These are phyloP conservation scores for Aptenodytes patagonicus DNA, from an alignment of 2,113 vertebrate genomes.

Conservation along the genomic window DNA sequence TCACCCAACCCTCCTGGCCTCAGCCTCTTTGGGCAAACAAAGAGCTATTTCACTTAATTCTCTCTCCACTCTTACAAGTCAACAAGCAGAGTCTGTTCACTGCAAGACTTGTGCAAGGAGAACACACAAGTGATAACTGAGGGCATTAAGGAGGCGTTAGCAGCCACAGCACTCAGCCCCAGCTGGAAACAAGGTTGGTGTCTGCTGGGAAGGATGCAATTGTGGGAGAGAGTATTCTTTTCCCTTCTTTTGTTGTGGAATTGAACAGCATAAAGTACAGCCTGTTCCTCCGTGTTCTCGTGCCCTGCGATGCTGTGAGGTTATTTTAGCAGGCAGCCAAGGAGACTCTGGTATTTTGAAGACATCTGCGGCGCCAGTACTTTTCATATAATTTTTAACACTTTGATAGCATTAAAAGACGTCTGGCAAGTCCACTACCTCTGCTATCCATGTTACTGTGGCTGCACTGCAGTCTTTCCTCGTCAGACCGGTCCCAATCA, in stretches of 20 bases:
- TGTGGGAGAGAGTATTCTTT: conserved; percentile 4
- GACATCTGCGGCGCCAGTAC: conserved; percentile 51
- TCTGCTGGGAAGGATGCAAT: conserved; percentile 20
- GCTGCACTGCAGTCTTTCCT: neutral
- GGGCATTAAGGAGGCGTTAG: conserved; percentile 21
- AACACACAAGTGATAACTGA: neutral
- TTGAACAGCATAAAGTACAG: conserved; percentile 45
- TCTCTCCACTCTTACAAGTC: neutral
- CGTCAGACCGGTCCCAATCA: fast-evolving
- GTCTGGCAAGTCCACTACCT: neutral
- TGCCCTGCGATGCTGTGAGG: conserved; percentile 54
- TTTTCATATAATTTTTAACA: conserved; percentile 46
- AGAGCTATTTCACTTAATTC: neutral
- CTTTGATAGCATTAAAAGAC: conserved; percentile 30
- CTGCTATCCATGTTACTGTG: fast-evolving
- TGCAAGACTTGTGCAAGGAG: neutral
- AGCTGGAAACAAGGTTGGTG: conserved; percentile 28
- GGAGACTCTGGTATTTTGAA: conserved; percentile 65
- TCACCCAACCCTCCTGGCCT: neutral
- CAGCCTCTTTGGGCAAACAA: neutral
- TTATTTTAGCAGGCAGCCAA: conserved; percentile 63
- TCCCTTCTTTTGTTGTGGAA: conserved; percentile 33
- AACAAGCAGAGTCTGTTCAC: neutral
- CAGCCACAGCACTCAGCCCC: conserved; percentile 22
- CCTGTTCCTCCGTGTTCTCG: conserved; percentile 35